A percentile compares a stretch with the other conserved stretches of the same genome.
phyloP scores from a whole-genome alignment of 2,797 vertebrate genomes.

The Anguilla marmorata region DNA sequence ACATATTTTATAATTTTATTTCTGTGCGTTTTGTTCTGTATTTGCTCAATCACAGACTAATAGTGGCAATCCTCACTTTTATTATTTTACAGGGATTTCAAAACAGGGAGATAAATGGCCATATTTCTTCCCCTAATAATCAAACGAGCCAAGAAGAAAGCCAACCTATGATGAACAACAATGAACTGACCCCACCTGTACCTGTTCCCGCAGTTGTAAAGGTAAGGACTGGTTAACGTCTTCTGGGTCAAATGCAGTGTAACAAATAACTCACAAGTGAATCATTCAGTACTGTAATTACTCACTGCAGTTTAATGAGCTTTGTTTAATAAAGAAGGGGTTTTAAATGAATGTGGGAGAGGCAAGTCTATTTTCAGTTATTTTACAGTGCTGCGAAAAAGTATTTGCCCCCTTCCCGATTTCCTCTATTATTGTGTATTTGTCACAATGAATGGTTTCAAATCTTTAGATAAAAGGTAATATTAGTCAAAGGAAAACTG shows the following conservation, averaged over 20 bases:
- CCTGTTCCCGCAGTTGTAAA: conserved; percentile 80
- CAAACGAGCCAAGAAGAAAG: conserved; percentile 70
- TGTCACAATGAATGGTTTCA: too few relatives aligned
- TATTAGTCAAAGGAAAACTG: too few relatives aligned
- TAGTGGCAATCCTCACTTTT: not conserved
- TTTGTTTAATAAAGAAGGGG: not conserved
- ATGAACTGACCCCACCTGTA: conserved; percentile 67
- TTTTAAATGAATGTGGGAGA: not conserved
- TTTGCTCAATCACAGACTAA: not conserved
- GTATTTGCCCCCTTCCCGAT: too few relatives aligned
- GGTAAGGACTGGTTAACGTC: conserved; percentile 66
- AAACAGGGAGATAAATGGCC: conserved; percentile 59
- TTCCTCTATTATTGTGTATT: too few relatives aligned
- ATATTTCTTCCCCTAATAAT: conserved; percentile 51
- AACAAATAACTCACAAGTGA: not conserved
- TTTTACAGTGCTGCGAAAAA: not conserved
- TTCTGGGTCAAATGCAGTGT: not conserved
- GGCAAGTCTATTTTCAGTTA: not conserved
- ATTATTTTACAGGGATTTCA: conserved; percentile 62
- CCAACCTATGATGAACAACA: conserved; percentile 65
- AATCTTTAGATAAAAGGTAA: too few relatives aligned
- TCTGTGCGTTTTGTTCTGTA: not conserved
- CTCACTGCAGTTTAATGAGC: not conserved
- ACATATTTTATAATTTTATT: not conserved
- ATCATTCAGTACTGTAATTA: not conserved